These are phyloP conservation scores for Noturus placidus DNA, from an alignment of 2,113 vertebrate species.

Conservation along the genomic window DNA sequence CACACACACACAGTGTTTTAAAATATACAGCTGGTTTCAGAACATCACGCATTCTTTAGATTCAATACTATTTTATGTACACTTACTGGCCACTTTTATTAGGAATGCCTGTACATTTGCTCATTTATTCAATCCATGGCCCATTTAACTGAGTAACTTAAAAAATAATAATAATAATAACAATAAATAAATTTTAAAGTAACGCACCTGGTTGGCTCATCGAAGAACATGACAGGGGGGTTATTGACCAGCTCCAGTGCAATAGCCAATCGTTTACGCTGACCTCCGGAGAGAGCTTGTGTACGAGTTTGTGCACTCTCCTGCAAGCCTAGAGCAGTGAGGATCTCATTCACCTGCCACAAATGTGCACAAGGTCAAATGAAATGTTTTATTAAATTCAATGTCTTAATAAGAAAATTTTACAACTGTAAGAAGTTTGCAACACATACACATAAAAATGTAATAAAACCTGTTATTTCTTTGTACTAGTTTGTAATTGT, in stretches of 20 bases:
- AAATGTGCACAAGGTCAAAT: constrained; percentile 28
- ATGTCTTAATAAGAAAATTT: neutral
- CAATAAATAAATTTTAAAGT: neutral
- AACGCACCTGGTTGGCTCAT: constrained; percentile 93
- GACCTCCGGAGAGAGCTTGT: constrained; percentile 85
- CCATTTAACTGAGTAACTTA: neutral
- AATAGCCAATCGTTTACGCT: constrained; percentile 94
- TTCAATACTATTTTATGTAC: neutral
- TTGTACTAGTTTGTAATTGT: neutral
- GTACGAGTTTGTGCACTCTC: constrained; percentile 92
- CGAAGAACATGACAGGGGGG: constrained; percentile 98
- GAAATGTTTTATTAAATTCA: neutral
- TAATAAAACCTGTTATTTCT: neutral
- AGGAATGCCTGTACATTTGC: neutral
- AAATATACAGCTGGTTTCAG: neutral
- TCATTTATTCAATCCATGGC: neutral
- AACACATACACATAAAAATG: neutral
- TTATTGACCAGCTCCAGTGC: constrained; percentile 97
- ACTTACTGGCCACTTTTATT: neutral
- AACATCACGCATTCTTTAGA: neutral
- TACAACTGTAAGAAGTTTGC: neutral
- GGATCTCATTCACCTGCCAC: constrained; percentile 91
- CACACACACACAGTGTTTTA: neutral
- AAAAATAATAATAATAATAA: too few relatives aligned
- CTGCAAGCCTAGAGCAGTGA: constrained; percentile 91